phyloP scores from a whole-genome alignment of 2,797 vertebrate species.

The Poeciliopsis infans region DNA sequence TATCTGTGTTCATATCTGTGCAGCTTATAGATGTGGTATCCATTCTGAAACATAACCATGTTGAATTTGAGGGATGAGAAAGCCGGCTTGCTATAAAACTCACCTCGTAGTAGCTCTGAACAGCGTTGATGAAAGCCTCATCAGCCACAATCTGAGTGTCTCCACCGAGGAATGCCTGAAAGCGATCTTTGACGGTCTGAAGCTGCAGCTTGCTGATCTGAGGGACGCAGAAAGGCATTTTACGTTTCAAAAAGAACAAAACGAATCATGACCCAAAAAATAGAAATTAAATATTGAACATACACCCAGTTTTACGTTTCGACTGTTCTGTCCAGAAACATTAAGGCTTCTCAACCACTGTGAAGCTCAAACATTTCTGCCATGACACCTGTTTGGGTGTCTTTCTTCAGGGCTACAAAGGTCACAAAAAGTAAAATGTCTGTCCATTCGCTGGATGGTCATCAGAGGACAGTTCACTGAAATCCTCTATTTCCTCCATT shows the following conservation, averaged over 20 bases:
- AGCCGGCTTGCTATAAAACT: slow-evolving; percentile 16
- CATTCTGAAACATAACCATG: neutral
- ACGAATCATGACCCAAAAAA: neutral
- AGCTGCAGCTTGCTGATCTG: slow-evolving; percentile 97
- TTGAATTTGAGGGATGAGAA: neutral
- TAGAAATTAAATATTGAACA: neutral
- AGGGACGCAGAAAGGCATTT: slow-evolving; percentile 40
- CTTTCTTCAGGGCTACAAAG: neutral
- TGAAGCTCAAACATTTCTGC: neutral
- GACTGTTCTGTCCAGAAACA: neutral
- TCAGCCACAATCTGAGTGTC: slow-evolving; percentile 98
- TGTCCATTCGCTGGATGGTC: neutral
- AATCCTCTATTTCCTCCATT: neutral
- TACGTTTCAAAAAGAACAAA: neutral
- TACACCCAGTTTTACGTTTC: neutral
- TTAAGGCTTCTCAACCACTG: neutral
- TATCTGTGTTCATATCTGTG: neutral
- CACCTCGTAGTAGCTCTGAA: slow-evolving; percentile 98
- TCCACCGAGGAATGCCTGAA: slow-evolving; percentile 94
- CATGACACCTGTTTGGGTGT: neutral
- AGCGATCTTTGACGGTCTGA: slow-evolving; percentile 96
- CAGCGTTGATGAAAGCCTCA: slow-evolving; percentile 98
- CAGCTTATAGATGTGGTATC: neutral
- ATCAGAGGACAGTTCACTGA: neutral
- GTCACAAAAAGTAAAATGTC: neutral